Conservation (phyloP, 2,113 vertebrate species). For the Alaudala cheleensis region DNA sequence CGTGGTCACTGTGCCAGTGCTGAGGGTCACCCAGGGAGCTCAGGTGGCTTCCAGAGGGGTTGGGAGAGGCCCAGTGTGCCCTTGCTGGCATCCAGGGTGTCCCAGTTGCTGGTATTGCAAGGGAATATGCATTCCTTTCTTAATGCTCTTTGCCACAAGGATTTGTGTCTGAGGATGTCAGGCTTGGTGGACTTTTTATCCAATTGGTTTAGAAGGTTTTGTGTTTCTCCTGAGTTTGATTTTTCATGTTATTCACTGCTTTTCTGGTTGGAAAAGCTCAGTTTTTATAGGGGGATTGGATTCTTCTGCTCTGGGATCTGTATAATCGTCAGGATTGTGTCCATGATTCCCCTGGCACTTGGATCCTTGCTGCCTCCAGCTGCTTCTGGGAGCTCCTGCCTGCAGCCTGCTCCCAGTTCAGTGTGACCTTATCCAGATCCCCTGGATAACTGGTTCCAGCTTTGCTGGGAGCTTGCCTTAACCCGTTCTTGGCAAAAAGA, state of each 20-base stretch:
- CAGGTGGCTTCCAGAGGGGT: neutral
- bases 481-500: neutral
- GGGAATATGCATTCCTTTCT: neutral
- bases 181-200: neutral
- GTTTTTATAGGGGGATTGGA: neutral
- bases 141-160: neutral
- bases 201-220: neutral
- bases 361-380: neutral
- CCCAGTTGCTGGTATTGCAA: neutral
- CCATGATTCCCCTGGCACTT: neutral
- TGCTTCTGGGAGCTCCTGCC: neutral
- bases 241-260: neutral
- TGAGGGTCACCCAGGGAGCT: neutral
- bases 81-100: neutral
- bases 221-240: neutral
- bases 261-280: neutral
- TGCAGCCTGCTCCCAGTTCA: neutral
- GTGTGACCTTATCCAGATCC: neutral
- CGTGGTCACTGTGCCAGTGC: fast-evolving
- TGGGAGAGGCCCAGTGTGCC: neutral
- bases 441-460: neutral
- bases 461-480: neutral
- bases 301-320: neutral
- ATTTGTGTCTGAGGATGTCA: neutral
- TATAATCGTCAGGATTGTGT: neutral